These are phyloP conservation scores for Sebastes minor DNA, from an alignment of 2,797 vertebrate species.

Conservation along the genomic window DNA sequence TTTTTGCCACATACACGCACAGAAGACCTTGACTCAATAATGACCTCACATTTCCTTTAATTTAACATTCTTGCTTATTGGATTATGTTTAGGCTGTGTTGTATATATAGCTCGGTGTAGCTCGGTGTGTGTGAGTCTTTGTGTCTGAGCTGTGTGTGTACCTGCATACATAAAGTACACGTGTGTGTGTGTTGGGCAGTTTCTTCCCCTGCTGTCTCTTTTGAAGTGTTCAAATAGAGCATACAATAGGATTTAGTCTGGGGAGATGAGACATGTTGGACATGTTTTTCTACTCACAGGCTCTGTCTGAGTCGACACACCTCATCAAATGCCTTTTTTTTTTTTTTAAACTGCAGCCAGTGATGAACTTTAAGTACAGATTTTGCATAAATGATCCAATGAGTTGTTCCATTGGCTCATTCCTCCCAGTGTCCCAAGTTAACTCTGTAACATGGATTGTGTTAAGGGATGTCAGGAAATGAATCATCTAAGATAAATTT, in stretches of 20 bases:
- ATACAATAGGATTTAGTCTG: constrained; percentile 12
- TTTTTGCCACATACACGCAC: neutral
- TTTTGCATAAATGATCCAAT: neutral
- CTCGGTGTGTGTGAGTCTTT: constrained; percentile 2
- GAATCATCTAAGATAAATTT: neutral
- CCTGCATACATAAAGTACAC: neutral
- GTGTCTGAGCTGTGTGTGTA: neutral
- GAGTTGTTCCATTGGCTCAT: neutral
- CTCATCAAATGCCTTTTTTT: neutral
- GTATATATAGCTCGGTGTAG: constrained; percentile 5
- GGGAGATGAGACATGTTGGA: constrained; percentile 26
- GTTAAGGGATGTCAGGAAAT: neutral
- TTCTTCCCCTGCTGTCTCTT: constrained; percentile 5
- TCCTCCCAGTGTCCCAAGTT: neutral
- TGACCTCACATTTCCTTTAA: constrained; percentile 3
- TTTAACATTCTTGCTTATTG: constrained; percentile 18
- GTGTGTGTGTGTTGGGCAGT: neutral
- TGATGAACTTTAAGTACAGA: neutral
- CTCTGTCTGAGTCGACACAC: neutral
- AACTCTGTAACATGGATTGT: neutral
- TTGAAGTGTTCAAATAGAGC: constrained; percentile 45
- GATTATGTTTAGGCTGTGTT: constrained; percentile 4
- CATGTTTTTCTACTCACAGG: constrained; percentile 14
- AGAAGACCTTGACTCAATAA: neutral
- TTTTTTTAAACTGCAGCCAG: neutral